Base-by-base conservation (phyloP, 2,113 vertebrate species). In the Manacus vitellinus region DNA sequence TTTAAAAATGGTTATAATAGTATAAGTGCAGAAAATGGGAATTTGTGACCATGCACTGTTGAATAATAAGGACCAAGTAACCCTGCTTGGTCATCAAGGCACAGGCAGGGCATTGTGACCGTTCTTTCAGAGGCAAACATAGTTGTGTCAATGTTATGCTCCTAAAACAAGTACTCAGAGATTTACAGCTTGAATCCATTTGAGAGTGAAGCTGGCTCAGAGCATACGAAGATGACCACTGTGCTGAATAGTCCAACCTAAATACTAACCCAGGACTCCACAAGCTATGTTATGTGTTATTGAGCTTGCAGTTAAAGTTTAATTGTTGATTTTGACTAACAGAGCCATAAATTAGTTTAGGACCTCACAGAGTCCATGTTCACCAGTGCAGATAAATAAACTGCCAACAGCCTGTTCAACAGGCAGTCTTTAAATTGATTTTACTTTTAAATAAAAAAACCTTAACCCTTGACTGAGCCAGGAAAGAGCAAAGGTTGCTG, bases 301-400 rank as follows among this genome's bases (percentile, higher is more conserved):
- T 59, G 67, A 66, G 46, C 35, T 85, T 83, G 27, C 27, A 88
- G 27, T 35, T 77, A 35, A 85, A 75, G 20, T 56, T 81, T 68
- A 91, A 67, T 51, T 92, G 71, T 92, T 96, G 74, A 43, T 85
- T 97, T 92, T 96, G 88, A 95, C 75, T 88, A 63, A 66, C 43
- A 93, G 41, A 55, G 13, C 12, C 46, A 66, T 90, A 93, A 90
- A 93, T 89, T 88, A 87, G 51, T 79, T 92, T 47, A 80, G 51
- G 63, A 83, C 12, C 44, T 83, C 59, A 84, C 27, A 62, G 59
- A 67, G 25, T 62, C 62, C 1, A 0, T 51, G 46, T 86, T 85
- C 73, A 86, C 30, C 25, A 84, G 51, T 59, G 37, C 58, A 89
- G 44, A 84, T 46, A 94, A 94, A 94, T 77, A 94, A 92, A 91